Conservation (phyloP, 35 echinoderm and acorn worm species). For the Strongylocentrotus purpuratus region DNA sequence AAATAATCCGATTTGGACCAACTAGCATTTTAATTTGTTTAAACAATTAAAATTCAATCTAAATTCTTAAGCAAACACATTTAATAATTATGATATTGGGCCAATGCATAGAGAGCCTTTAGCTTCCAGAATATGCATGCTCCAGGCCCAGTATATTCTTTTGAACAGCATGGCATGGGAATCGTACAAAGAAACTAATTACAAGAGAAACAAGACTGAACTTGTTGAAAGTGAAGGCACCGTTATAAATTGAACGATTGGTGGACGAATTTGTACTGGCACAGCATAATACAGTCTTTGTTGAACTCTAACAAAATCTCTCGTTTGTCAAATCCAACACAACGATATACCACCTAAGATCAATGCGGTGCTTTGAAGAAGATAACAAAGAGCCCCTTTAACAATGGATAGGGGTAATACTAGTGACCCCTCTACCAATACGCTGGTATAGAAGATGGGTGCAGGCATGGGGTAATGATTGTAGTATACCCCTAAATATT, state of each 20-base stretch:
- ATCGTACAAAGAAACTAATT: neutral
- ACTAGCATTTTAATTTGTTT: too few species aligned
- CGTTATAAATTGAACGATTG: neutral
- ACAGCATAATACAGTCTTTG: neutral
- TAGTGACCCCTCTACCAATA: neutral
- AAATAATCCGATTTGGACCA: too few species aligned
- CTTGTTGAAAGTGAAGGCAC: neutral
- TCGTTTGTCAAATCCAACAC: constrained; percentile 1
- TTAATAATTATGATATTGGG: too few species aligned
- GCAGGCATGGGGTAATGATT: too few species aligned
- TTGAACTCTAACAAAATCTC: neutral
- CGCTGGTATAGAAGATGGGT: neutral
- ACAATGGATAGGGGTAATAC: neutral
- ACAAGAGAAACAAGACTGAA: neutral
- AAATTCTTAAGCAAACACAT: too few species aligned
- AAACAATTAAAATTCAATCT: too few species aligned
- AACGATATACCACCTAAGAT: neutral
- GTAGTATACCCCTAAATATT: neutral
- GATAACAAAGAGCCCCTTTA: neutral
- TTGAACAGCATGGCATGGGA: too few species aligned
- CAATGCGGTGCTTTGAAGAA: neutral
- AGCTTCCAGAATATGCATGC: too few species aligned
- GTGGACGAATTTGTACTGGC: neutral
- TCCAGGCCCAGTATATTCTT: too few species aligned
- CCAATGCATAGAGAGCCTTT: too few species aligned